phyloP scores from a whole-genome alignment of 2,888 invertebrate genomes.

The Myathropa florea region DNA sequence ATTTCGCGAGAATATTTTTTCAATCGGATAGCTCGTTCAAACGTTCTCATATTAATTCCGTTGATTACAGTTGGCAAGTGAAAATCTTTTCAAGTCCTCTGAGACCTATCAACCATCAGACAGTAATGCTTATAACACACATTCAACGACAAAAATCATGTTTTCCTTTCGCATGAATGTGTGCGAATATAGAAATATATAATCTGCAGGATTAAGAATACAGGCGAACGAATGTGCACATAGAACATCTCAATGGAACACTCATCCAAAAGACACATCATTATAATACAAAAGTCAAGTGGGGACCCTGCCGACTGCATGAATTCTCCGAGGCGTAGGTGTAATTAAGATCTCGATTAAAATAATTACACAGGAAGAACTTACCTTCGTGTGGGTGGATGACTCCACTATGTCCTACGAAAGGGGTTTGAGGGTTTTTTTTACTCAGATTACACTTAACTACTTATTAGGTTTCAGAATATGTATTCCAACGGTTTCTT shows the following conservation, averaged over 20 bases:
- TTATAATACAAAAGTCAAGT: conserved; percentile 48
- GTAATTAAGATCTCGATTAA: conserved; percentile 66
- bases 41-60: not conserved
- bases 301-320: conserved; percentile 4
- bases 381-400: conserved; percentile 18
- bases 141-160: not conserved
- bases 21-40: not conserved
- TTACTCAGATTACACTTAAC: conserved; percentile 8
- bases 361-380: conserved; percentile 52
- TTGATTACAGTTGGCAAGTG: not conserved
- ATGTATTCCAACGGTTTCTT: conserved; percentile 30
- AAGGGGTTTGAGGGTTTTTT: not conserved
- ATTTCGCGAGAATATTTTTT: not conserved
- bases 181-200: not conserved
- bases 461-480: conserved; percentile 16
- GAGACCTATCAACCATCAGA: not conserved
- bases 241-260: not conserved
- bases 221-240: not conserved
- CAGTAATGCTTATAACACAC: not conserved
- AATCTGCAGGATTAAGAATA: not conserved
- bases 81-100: not conserved
- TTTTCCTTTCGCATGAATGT: not conserved
- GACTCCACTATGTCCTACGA: conserved; percentile 13
- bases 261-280: conserved; percentile 32
- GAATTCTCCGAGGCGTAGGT: not conserved